Evolutionary conservation across 2,888 invertebrate species (phyloP), one percentile per base, ranked within the genome.

Genomic region (Polydrusus cervinus): DNA sequence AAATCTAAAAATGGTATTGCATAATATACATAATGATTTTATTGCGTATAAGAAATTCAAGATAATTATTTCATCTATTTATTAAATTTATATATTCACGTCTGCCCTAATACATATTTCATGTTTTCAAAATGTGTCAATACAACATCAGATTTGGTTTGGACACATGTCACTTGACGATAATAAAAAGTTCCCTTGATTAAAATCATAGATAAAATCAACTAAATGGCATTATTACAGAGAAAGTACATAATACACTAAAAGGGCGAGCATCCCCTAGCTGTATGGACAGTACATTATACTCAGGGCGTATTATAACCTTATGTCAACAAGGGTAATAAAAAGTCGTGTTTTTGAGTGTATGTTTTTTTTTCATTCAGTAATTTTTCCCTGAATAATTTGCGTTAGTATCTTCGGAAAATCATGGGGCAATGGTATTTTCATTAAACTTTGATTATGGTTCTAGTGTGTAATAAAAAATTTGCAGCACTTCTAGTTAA

Each of bases 181-280:
- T 65, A 71, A 75, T 71, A 71, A 70, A 75, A 75, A 71, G 71
- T 71, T 49, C 71, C 71, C 71, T 60, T 57, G 72, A 76, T 72
- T 72, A 72, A 72, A 72, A 72, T 72, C 72, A 47, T 7, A 72
- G 76, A 76, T 72, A 76, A 68, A 45, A 76, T 76, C 72, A 55
- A 18, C 72, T 76, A 76, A 74, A 76, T 76, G 76, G 72, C 76
- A 76, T 69, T 76, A 72, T 72, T 72, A 76, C 53, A 68, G 62
- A 30, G 57, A 65, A 20, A 68, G 53, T 66, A 68, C 55, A 75
- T 51, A 25, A 43, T 55, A 45, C 53, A 61, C 49, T 20, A 71
- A 67, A 67, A 49, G 71, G 61, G 61, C 45, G 45, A 60, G 5
- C 25, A 5, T 62, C 47, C 62, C 53, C 62, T 25, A 51, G 30